These are phyloP conservation scores for Dryas iulia DNA, from an alignment of 1,140 invertebrate species.

Conservation along the genomic window DNA sequence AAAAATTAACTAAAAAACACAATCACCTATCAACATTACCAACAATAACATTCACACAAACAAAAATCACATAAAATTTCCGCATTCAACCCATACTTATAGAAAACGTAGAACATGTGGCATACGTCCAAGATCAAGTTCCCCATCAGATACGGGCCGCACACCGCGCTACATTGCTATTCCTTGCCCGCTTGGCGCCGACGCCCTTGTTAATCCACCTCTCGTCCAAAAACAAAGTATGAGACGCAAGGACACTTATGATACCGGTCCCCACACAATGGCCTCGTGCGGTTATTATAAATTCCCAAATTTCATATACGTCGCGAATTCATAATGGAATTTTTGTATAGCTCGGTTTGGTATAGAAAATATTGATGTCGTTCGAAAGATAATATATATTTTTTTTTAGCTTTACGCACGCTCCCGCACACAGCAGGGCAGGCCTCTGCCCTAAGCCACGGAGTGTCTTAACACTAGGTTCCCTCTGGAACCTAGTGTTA, in stretches of 20 bases:
- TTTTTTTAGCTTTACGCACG: too few relatives aligned
- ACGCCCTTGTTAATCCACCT: conserved; percentile 63
- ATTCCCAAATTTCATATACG: conserved; percentile 4
- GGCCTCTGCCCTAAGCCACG: too few relatives aligned
- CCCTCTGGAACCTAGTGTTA: too few relatives aligned
- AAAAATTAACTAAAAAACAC: too few relatives aligned
- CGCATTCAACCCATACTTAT: not conserved
- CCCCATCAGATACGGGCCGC: conserved; percentile 48
- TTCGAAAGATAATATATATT: too few relatives aligned
- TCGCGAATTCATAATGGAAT: not conserved
- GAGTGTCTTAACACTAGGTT: too few relatives aligned
- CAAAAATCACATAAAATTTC: not conserved
- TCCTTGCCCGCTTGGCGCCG: conserved; percentile 55
- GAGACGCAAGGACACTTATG: conserved; percentile 51
- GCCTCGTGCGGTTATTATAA: conserved; percentile 27
- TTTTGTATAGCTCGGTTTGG: not conserved
- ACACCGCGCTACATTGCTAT: conserved; percentile 57
- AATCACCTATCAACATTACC: not conserved
- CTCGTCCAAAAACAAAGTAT: conserved; percentile 43
- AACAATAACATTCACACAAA: not conserved
- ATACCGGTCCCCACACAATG: conserved; percentile 41
- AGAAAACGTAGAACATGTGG: conserved; percentile 11
- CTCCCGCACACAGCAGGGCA: too few relatives aligned
- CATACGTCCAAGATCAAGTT: conserved; percentile 22
- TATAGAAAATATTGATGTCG: not conserved